Base-by-base conservation (phyloP, 2,113 vertebrate species). In the Papio anubis region DNA sequence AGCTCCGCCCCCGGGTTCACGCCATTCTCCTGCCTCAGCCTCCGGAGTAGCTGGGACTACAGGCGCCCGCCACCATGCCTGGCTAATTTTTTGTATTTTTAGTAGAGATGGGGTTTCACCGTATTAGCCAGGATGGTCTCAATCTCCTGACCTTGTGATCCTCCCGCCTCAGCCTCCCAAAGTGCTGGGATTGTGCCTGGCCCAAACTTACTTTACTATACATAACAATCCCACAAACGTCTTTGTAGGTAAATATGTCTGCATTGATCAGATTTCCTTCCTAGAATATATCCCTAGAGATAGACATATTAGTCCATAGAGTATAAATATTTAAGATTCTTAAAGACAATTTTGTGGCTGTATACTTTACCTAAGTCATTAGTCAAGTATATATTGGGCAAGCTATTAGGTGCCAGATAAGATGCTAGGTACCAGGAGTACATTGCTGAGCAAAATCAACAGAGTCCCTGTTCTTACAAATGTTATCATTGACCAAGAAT, bases 241-340 rank as follows among this genome's bases (percentile, higher is more conserved):
- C 57, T 76, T 84, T 73, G 23, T 52, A 70, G 72, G 45, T 55
- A 95, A 94, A 84, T 70, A 81, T 85, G 48, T 79, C 76, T 66
- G 20, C 38, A 38, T 4, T 72, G 8, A 88, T 85, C 27, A 81
- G 25, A 72, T 72, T 93, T 81, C 55, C 81, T 93, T 93, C 76
- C 88, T 79, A 96, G 32, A 85, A 48, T 79, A 66, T 57, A 83
- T 66, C 5, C 43, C 57, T 82, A 38, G 21, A 90, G 61, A 20
- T 14, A 68, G 66, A 97, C 55, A 59, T 68, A 64, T 45, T 88
- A n/a, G 45, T 35, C 25, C 45, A 61, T 16, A 50, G 30, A 16
- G 0, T 90, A 20, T 72, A 72, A 90, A 90, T 11, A 66, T 66
- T 85, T 88, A 43, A 85, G 50, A 95, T 86, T 64, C 84, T 50